Evolutionary conservation across 2,113 vertebrate species (phyloP).

Genomic region (Oreocharis arfaki): DNA sequence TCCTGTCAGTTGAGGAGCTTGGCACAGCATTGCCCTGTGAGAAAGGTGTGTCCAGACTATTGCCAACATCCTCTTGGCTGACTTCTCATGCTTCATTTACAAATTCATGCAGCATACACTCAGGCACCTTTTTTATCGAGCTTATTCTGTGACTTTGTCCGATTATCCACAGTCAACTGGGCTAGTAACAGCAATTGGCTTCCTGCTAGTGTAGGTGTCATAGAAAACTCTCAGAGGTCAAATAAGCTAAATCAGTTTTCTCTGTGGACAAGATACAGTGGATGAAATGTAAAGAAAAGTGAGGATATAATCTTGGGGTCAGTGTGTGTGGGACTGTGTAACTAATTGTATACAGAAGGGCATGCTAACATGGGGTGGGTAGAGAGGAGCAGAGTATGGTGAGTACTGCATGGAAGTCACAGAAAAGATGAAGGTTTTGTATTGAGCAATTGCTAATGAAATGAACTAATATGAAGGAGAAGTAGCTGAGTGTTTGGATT

Average conservation of each 20-base stretch:
- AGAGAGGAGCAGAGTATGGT: not conserved
- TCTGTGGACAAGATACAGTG: not conserved
- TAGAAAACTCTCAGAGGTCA: not conserved
- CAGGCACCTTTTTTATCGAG: accelerated
- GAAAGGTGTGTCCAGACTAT: not conserved
- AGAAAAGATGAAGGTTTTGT: not conserved
- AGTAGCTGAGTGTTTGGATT: not conserved
- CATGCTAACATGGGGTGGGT: not conserved
- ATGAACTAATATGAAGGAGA: not conserved
- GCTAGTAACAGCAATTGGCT: not conserved
- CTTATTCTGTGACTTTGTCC: not conserved
- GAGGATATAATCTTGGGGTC: not conserved
- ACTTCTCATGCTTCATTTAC: not conserved
- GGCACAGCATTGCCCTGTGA: accelerated
- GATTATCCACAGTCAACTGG: not conserved
- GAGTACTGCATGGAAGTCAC: not conserved
- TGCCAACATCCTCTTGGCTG: not conserved
- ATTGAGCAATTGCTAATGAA: not conserved
- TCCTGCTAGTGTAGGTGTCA: not conserved
- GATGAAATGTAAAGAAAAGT: not conserved
- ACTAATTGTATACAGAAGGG: not conserved
- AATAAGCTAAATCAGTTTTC: not conserved
- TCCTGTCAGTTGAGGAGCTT: accelerated
- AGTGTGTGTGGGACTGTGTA: not conserved
- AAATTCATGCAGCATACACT: not conserved